phyloP scores from a whole-genome alignment of 2,797 vertebrate species.

The Xyrichtys novacula region DNA sequence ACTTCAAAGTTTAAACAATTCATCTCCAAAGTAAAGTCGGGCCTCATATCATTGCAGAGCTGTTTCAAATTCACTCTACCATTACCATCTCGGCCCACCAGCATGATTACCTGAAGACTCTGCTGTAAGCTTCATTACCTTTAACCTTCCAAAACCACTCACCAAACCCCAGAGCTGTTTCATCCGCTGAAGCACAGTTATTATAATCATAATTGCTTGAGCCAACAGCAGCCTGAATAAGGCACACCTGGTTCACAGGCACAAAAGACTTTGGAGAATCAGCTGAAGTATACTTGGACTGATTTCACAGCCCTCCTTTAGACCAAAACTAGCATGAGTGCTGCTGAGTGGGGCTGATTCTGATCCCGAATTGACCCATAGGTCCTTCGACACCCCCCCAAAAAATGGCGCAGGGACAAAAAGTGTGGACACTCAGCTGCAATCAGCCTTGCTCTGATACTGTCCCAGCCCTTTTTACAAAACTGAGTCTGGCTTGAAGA shows the following conservation, averaged over 20 bases:
- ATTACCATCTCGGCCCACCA: neutral
- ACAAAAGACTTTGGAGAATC: slow-evolving; percentile 50
- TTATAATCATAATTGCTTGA: slow-evolving; percentile 20
- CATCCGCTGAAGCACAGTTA: neutral
- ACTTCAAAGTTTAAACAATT: neutral
- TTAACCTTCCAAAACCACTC: slow-evolving; percentile 4
- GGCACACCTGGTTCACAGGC: slow-evolving; percentile 10
- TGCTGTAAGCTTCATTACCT: slow-evolving; percentile 26
- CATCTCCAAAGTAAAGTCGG: neutral
- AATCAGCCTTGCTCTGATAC: slow-evolving; percentile 43
- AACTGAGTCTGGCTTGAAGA: slow-evolving; percentile 10
- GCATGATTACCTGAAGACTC: slow-evolving; percentile 16
- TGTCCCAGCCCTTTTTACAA: neutral
- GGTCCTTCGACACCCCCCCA: slow-evolving; percentile 6
- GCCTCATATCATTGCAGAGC: neutral
- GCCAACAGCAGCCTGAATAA: slow-evolving; percentile 16
- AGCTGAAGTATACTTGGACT: slow-evolving; percentile 51
- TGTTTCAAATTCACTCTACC: neutral
- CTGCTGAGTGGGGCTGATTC: slow-evolving; percentile 50
- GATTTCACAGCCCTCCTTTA: slow-evolving; percentile 43
- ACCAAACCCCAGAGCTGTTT: slow-evolving; percentile 20
- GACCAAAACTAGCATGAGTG: slow-evolving; percentile 48
- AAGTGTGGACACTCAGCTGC: slow-evolving; percentile 23
- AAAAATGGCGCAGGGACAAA: slow-evolving; percentile 11
- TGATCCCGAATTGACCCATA: slow-evolving; percentile 49